Percentiles rank a stretch among this genome's conserved stretches.
These are phyloP conservation scores for Enteromius radiatus DNA, from an alignment of 2,797 vertebrate genomes.

Conservation along the genomic window DNA sequence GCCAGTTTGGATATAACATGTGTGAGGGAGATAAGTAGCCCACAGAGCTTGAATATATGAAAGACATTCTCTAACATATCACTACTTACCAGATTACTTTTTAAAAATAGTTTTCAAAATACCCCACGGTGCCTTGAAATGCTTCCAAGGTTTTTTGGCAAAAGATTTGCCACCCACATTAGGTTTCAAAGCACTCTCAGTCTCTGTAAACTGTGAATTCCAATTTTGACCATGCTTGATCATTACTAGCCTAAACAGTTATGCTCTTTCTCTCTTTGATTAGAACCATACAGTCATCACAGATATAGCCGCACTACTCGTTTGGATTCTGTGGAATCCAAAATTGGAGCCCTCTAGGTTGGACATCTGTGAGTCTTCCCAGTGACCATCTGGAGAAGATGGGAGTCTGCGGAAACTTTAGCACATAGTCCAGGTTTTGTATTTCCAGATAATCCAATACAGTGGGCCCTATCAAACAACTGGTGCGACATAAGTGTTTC, in stretches of 20 bases:
- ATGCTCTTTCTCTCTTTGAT: conserved; percentile 15
- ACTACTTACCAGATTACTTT: conserved; percentile 47
- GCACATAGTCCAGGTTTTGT: neutral
- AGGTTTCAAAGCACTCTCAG: conserved; percentile 36
- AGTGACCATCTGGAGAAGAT: conserved; percentile 51
- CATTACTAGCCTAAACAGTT: conserved; percentile 29
- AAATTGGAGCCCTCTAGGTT: conserved; percentile 24
- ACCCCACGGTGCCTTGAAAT: conserved; percentile 33
- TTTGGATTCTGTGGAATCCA: conserved; percentile 25
- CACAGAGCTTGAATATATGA: conserved; percentile 43
- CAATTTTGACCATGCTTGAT: conserved; percentile 36
- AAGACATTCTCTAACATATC: conserved; percentile 44
- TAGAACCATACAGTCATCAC: conserved; percentile 7
- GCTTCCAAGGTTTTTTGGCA: conserved; percentile 39
- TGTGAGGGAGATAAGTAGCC: conserved; percentile 47
- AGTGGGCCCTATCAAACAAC: neutral
- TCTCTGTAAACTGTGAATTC: conserved; percentile 35
- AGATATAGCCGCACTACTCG: conserved; percentile 6
- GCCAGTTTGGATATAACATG: conserved; percentile 33
- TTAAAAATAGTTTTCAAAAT: conserved; percentile 42
- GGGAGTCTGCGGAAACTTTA: conserved; percentile 3
- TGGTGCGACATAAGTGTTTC: too few species aligned
- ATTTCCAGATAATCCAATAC: neutral
- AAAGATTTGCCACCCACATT: conserved; percentile 33
- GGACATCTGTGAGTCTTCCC: conserved; percentile 49